phyloP scores from a whole-genome alignment of 2,797 vertebrate species.

The Enteromius thamalakanensis region DNA sequence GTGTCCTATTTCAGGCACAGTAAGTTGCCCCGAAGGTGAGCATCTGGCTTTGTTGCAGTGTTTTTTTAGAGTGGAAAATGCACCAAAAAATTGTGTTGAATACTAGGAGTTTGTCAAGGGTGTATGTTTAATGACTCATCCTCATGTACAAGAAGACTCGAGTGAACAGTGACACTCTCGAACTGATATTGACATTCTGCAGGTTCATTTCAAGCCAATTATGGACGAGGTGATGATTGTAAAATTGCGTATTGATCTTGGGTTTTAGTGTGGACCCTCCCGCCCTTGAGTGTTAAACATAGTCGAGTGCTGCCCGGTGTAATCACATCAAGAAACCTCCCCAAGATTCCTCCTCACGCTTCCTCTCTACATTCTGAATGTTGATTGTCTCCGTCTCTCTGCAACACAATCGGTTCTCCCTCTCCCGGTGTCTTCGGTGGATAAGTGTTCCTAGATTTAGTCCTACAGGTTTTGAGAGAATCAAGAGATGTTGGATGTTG shows the following conservation, averaged over 20 bases:
- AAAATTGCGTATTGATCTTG: slow-evolving; percentile 61
- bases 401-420: background rate
- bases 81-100: slow-evolving; percentile 43
- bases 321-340: slow-evolving; percentile 57
- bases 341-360: slow-evolving; percentile 49
- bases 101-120: slow-evolving; percentile 51
- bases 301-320: slow-evolving; percentile 41
- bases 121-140: slow-evolving; percentile 35
- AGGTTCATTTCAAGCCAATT: slow-evolving; percentile 59
- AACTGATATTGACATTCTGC: slow-evolving; percentile 54
- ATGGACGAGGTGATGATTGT: slow-evolving; percentile 58
- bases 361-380: slow-evolving; percentile 52
- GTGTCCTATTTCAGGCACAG: slow-evolving; percentile 57
- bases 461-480: background rate
- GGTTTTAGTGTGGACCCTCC: slow-evolving; percentile 48
- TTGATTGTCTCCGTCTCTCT: slow-evolving; percentile 37
- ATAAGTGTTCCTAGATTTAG: background rate
- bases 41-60: slow-evolving; percentile 57
- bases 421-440: background rate
- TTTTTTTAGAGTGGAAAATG: slow-evolving; percentile 57
- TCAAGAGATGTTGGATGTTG: background rate
- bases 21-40: slow-evolving; percentile 60
- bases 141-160: background rate
- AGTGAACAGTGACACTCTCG: slow-evolving; percentile 32
- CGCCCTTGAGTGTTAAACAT: slow-evolving; percentile 56